Evolutionary conservation across 2,888 invertebrate genomes (phyloP), one percentile per base, ranked within the genome.

Genomic region (Aplocera efformata): DNA sequence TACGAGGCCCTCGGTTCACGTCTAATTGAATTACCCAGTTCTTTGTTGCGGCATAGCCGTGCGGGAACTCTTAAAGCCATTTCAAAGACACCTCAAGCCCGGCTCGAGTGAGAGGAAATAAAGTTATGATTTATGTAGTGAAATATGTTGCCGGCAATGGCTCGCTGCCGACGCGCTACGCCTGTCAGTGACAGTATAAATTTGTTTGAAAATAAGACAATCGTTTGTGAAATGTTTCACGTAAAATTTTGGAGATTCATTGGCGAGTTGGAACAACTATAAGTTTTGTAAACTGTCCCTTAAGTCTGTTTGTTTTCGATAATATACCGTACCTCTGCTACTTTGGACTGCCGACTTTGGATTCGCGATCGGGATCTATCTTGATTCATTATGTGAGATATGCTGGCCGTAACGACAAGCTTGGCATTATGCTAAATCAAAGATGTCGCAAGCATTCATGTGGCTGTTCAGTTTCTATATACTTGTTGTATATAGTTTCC

Each of bases 51-150:
- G 78, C 63, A 63, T 60, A 67, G 66, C 67, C 58, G 57, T 60
- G 60, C 58, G 65, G 69, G 73, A 71, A 77, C 72, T 82, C 79
- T 84, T 80, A 80, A 79, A 80, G 74, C 76, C 71, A 70, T 80
- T 81, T 73, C 79, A 79, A 80, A 85, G 85, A 82, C 80, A 83
- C 78, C 80, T 81, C 70, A 63, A 67, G 63, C 60, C 65, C 64
- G 68, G 64, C 67, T 67, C 70, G 75, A 83, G 72, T 77, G 79
- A 81, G 79, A 84, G 85, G 85, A 84, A 85, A 85, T 85, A 84
- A 85, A 85, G 79, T 84, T 85, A 81, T 85, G 84, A 86, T 85
- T 84, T 86, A 86, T 84, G 78, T 78, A 79, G 75, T 76, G 79
- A 82, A 84, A 83, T 86, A 82, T 84, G 80, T 80, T 77, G 69